Evolutionary conservation across 2,797 vertebrate genomes (phyloP), one percentile per base, ranked within the genome.

Genomic region (Gymnoscopelus braueri): DNA sequence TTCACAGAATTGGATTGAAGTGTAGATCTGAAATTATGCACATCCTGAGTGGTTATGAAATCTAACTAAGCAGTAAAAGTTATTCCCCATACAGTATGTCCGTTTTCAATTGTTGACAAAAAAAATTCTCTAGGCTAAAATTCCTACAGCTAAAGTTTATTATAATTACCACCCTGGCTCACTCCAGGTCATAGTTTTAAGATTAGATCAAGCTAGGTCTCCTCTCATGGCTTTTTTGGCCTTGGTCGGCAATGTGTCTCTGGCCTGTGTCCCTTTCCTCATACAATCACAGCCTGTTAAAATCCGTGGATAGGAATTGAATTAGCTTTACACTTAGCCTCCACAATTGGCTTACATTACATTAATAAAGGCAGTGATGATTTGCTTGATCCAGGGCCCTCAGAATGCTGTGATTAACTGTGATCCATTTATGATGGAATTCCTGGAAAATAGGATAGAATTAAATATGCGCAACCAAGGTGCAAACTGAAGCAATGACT

Each of bases 171-270:
- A 57, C 23, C 32, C 58, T 53, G 48, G 60, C 72, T 11, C 29
- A 70, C 76, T 80, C 55, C 10, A 39, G 49, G 49, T 77, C 78
- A 74, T 77, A 60, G 55, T 74, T 81, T 39, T 56, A 12, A 75
- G 51, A 67, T 79, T 49, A 70, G 72, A 73, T 80, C 77, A 78
- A 24, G 13, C 5, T 59, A 32, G 53, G 39, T 62, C 39, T 72
- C 62, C 66, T 54, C 39, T 65, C 68, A 73, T 69, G 80, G 65
- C 60, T 80, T 79, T 65, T 11, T 8, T 44, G 39, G 39, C 1
- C 9, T 10, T 44, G 39, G 39, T 44, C 50, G 50, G 50, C 6
- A 24, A 32, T 57, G 23, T 57, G 23, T 13, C 23, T 26, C 29
- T n/a, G 2, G 24, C 32, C 9, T 14, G 9, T 67, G 4, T 55